Conservation (phyloP, 2,888 invertebrate genomes). For the Diarsia mendica region DNA sequence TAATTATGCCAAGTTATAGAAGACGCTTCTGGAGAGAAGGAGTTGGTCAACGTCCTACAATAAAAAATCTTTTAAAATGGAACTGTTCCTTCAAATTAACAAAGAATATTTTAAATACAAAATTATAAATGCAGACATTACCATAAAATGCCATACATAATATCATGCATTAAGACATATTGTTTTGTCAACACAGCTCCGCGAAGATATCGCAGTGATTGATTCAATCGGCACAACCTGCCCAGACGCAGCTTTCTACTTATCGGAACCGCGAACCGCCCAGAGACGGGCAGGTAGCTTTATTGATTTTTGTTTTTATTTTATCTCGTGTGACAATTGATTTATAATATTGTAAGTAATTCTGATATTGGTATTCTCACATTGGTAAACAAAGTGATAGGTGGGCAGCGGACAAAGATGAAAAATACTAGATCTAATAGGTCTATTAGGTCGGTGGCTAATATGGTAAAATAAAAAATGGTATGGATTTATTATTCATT, state of each 20-base stretch:
- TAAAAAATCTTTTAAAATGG: no score
- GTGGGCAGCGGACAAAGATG: not conserved
- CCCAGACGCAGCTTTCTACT: conserved; percentile 59
- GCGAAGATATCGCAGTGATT: conserved; percentile 48
- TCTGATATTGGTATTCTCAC: not conserved
- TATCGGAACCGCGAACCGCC: conserved; percentile 45
- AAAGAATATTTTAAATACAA: not conserved
- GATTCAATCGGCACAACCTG: conserved; percentile 53
- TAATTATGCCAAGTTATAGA: not conserved
- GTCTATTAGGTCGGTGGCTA: no score
- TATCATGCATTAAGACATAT: conserved; percentile 32
- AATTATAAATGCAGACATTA: not conserved
- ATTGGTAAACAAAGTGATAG: not conserved
- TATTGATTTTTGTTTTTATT: conserved; percentile 50
- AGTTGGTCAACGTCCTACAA: no score
- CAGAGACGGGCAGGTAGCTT: conserved; percentile 50
- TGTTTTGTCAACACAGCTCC: conserved; percentile 48
- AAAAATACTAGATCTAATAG: no score
- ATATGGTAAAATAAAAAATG: no score
- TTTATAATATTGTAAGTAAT: conserved; percentile 6
- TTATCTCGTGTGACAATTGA: conserved; percentile 28
- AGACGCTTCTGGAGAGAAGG: not conserved
- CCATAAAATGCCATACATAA: conserved; percentile 9
- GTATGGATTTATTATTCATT: no score
- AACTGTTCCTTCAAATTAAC: not conserved